Evolutionary conservation across 2,888 invertebrate genomes (phyloP), one percentile per base, ranked within the genome.

Genomic region (Phorcus lineatus): DNA sequence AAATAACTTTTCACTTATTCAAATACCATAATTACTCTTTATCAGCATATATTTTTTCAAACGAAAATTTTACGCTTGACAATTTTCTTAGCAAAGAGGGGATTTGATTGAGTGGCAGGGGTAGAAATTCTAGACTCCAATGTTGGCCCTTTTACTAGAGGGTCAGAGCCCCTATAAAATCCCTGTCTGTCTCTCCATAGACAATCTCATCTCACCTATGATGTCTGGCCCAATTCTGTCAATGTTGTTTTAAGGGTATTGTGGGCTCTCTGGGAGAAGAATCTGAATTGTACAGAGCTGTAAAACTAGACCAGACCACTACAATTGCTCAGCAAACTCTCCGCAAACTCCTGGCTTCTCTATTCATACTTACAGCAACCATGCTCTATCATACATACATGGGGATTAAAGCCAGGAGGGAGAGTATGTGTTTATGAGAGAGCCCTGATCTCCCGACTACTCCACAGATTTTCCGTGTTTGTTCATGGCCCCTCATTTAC

Each of bases 121-220:
- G 19, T 4, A 70, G 19, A 70, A 70, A 70, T 36, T 36, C 19
- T 36, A 70, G 16, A 16, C 70, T 36, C 40, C 40, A 36, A 36
- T 31, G 70, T 40, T 70, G 70, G 70, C 40, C 70, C 70, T 40
- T 70, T 40, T 40, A 70, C 17, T 17, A 31, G 70, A 40, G 70
- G 70, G 40, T 70, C 70, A 70, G 70, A 70, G 70, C 70, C 70
- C 70, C 40, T 70, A 70, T 70, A 70, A 70, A 70, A 70, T 36
- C 40, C 70, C 70, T 36, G 28, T 28, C 36, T 19, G 36, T 70
- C 70, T 40, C 36, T 19, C 36, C 70, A 36, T 36, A 36, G 7
- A 36, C 31, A 70, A 70, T 36, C 19, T 31, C 19, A 31, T 36
- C 70, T 40, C 19, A 31, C 40, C 70, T 40, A n/a, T 31, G 36